Evolutionary conservation across 2,888 invertebrate species (phyloP), one percentile per base, ranked within the genome.

Genomic region (Liopterus haemorrhoidalis): DNA sequence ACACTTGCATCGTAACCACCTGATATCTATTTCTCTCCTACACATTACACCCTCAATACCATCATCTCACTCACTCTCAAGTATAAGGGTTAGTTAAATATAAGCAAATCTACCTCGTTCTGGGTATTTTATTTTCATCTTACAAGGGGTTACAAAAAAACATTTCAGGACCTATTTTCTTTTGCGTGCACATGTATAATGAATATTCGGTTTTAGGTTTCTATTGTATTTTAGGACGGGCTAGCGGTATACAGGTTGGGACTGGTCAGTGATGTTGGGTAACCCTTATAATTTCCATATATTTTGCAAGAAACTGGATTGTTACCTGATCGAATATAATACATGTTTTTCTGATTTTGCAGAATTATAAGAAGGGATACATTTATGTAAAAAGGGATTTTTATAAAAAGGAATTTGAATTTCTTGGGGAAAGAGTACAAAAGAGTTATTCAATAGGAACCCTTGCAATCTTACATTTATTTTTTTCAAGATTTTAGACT

Each of bases 261-360:
- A 31, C 12, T 44, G 44, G 44, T 44, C 44, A 44, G 37, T 44
- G 18, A 20, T 24, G 38, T 44, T 44, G 32, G 21, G 24, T 37
- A 44, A 44, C 44, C 44, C 44, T 37, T 37, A 43, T 43, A 30
- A 30, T 42, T 18, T 20, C 12, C 18, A 18, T 33, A 16, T 16
- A 20, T 42, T 36, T 38, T 16, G 44, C 28, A 37, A 20, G 16
- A 18, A 18, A 32, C 8, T 19, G 33, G 21, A 40, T 40, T 40
- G 28, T 31, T 38, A 37, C 44, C 38, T 38, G 42, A n/a, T 18
- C 11, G 6, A 25, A n/a, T 12, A 18, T 33, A 33, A 12, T n/a
- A 33, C 16, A 20, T n/a, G 20, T 33, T 33, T 33, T 20, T 33
- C 18, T 33, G 33, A 33, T 33, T 33, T 31, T 11, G 31, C 31